Percentiles rank a stretch among this genome's conserved stretches.
Conservation (phyloP, 2,888 invertebrate species). For the Calameuta pallipes region DNA sequence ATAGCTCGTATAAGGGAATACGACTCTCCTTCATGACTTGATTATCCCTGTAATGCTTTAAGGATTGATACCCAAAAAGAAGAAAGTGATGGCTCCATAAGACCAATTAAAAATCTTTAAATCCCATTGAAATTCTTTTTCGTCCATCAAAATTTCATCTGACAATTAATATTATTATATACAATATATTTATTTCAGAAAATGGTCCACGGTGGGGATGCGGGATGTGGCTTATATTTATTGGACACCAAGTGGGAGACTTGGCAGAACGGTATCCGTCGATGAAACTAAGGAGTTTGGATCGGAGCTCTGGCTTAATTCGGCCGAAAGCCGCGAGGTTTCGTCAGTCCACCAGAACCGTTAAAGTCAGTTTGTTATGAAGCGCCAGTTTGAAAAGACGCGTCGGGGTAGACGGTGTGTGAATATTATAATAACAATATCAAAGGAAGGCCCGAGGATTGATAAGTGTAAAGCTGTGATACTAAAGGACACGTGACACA, state of each 20-base stretch:
- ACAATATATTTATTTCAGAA: neutral
- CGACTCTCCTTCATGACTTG: neutral
- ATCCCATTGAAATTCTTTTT: neutral
- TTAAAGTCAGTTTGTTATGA: conserved; percentile 48
- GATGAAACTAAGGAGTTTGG: neutral
- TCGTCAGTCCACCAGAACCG: conserved; percentile 31
- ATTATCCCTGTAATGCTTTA: neutral
- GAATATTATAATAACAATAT: neutral
- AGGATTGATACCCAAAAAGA: neutral
- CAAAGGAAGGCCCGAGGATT: neutral
- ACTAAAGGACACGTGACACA: neutral
- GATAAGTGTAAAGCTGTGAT: neutral
- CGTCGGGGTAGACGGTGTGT: conserved; percentile 17
- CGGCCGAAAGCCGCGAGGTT: conserved; percentile 28
- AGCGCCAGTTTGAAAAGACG: conserved; percentile 42
- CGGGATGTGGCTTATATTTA: neutral
- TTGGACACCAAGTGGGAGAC: neutral
- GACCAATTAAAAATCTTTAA: neutral
- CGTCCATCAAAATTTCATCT: neutral
- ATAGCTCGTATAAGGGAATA: neutral
- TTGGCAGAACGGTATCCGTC: neutral
- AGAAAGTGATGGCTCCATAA: neutral
- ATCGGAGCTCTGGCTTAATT: conserved; percentile 15
- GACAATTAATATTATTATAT: neutral
- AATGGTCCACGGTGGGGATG: neutral